Percentiles rank a stretch among this genome's conserved stretches.
These are phyloP conservation scores for Bubo scandiacus DNA, from an alignment of 2,113 vertebrate species.

Conservation along the genomic window DNA sequence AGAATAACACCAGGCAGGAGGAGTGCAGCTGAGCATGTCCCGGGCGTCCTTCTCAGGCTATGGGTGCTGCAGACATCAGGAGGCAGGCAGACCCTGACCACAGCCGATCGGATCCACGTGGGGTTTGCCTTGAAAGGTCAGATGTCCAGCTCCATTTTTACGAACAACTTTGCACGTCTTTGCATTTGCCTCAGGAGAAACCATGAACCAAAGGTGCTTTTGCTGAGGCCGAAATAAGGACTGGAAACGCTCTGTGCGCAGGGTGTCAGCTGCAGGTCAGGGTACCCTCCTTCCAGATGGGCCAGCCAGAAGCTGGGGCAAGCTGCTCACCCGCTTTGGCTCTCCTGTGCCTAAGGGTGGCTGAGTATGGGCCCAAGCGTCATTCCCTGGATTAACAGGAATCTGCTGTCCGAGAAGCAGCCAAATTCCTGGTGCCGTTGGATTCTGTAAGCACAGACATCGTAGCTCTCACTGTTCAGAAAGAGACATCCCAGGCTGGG, in stretches of 20 bases:
- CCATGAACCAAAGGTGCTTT: too few relatives aligned
- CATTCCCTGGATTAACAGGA: background rate
- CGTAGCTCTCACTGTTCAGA: background rate
- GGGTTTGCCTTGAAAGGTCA: background rate
- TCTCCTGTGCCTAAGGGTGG: background rate
- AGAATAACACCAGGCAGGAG: background rate
- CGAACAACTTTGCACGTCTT: background rate
- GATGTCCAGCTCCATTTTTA: background rate
- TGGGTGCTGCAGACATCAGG: background rate
- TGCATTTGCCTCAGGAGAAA: too few relatives aligned
- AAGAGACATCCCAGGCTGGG: background rate
- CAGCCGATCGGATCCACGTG: background rate
- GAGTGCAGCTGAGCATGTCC: background rate
- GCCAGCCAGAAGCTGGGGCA: background rate
- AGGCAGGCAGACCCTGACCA: background rate
- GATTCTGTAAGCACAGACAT: background rate
- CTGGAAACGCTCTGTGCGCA: background rate
- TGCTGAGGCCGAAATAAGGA: background rate
- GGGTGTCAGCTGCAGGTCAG: background rate
- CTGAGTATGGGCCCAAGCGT: accelerated
- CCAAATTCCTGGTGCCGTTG: background rate
- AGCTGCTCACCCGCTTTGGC: too few relatives aligned
- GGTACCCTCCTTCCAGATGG: background rate
- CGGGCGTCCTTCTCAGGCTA: background rate
- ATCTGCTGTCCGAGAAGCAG: background rate